Conservation (phyloP, 2,797 vertebrate genomes). For the Cyclopterus lumpus region DNA sequence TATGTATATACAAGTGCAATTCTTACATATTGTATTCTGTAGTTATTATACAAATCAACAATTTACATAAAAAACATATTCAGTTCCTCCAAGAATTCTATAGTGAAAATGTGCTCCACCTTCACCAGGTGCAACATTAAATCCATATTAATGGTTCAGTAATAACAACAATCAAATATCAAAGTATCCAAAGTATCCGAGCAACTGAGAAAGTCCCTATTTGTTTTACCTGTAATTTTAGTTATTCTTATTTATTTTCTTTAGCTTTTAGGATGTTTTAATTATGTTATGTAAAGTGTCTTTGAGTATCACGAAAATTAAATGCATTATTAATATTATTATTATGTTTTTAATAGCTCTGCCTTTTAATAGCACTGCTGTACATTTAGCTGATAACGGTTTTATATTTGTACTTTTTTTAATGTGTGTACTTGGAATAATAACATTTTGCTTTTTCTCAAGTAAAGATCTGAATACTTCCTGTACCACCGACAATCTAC, state of each 20-base stretch:
- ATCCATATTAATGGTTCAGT: no score
- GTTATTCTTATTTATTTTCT: no score
- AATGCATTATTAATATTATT: no score
- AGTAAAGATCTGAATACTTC: not conserved
- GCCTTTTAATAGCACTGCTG: no score
- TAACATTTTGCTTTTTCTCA: not conserved
- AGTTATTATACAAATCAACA: not conserved
- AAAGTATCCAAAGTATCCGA: no score
- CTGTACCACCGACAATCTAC: not conserved
- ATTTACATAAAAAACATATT: not conserved
- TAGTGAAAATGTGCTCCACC: not conserved
- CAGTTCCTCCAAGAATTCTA: not conserved
- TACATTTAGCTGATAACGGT: not conserved
- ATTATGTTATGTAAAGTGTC: no score
- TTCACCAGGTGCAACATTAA: not conserved
- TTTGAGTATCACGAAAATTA: no score
- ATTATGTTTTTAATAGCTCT: no score
- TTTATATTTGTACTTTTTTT: not conserved
- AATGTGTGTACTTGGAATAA: not conserved
- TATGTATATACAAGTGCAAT: not conserved
- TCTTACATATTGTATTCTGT: not conserved
- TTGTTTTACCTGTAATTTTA: no score
- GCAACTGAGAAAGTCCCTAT: no score
- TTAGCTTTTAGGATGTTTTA: no score
- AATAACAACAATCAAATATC: not conserved